These are phyloP conservation scores for Lucilia cuprina DNA, from an alignment of 1,140 invertebrate genomes.

Conservation along the genomic window DNA sequence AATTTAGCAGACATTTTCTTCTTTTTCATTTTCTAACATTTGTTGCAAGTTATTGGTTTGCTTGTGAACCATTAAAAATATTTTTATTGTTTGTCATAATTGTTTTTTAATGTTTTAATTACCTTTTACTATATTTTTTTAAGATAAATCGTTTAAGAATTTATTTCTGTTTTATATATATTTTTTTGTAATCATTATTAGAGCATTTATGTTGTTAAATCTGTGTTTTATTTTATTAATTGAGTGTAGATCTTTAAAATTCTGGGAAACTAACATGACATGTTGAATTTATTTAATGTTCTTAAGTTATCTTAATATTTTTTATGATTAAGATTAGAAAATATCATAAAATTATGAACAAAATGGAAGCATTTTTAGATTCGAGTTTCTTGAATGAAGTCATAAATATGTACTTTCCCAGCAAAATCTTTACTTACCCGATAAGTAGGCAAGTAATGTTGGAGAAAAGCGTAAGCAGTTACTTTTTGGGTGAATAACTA, in stretches of 20 bases:
- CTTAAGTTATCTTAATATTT: background rate
- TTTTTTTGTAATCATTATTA: background rate
- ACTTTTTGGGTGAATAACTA: no score
- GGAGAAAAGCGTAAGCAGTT: no score
- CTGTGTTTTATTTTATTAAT: background rate
- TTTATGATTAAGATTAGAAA: no score
- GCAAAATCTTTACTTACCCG: no score
- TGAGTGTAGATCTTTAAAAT: background rate
- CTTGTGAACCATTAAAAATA: background rate
- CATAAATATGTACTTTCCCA: no score
- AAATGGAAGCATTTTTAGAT: no score
- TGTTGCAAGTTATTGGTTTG: background rate
- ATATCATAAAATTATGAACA: no score
- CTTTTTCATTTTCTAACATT: no score
- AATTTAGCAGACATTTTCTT: background rate
- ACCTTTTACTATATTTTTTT: background rate
- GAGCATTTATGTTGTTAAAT: background rate
- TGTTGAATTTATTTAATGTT: background rate
- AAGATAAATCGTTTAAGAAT: background rate
- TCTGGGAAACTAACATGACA: background rate
- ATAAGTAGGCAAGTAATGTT: no score
- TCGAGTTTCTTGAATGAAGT: no score
- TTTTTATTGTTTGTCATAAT: background rate
- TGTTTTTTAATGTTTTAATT: background rate
- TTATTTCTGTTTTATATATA: background rate